Evolutionary conservation across 1,140 invertebrate species (phyloP).

Genomic region (Trachelipus rathkii): DNA sequence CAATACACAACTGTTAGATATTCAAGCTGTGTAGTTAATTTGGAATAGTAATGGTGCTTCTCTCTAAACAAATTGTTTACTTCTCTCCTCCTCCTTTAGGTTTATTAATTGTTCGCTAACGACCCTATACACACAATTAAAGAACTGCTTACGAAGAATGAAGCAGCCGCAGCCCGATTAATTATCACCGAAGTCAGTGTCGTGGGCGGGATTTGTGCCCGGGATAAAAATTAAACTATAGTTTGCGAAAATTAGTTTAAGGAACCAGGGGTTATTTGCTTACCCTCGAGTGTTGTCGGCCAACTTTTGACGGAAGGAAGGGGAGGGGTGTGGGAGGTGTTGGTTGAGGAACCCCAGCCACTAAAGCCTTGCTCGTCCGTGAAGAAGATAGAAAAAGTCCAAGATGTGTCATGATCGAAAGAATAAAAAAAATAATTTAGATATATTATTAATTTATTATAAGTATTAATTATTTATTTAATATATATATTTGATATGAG

Average conservation of each 20-base stretch:
- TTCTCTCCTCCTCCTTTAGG: conserved; percentile 46
- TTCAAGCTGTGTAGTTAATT: no score
- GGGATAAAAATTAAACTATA: no score
- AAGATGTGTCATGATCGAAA: conserved; percentile 49
- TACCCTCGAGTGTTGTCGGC: conserved; percentile 99
- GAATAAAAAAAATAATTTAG: not conserved
- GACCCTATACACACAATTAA: conserved; percentile 95
- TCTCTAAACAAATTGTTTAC: no score
- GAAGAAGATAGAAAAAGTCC: conserved; percentile 45
- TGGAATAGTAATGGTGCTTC: no score
- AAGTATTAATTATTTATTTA: no score
- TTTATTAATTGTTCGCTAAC: conserved; percentile 88
- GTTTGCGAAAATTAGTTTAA: no score
- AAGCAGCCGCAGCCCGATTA: conserved; percentile 99
- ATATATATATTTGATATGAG: no score
- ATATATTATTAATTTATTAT: no score
- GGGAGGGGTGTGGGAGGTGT: conserved; percentile 97
- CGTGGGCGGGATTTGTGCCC: no score
- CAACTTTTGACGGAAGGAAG: no score
- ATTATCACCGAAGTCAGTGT: conserved; percentile 88
- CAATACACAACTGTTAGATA: no score
- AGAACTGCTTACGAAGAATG: conserved; percentile 94
- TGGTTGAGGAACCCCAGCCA: conserved; percentile 99
- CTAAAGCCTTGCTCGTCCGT: conserved; percentile 78
- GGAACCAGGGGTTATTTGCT: no score